These are phyloP conservation scores for Aphaenogaster rudis DNA, from an alignment of 1,140 invertebrate species.

Conservation along the genomic window DNA sequence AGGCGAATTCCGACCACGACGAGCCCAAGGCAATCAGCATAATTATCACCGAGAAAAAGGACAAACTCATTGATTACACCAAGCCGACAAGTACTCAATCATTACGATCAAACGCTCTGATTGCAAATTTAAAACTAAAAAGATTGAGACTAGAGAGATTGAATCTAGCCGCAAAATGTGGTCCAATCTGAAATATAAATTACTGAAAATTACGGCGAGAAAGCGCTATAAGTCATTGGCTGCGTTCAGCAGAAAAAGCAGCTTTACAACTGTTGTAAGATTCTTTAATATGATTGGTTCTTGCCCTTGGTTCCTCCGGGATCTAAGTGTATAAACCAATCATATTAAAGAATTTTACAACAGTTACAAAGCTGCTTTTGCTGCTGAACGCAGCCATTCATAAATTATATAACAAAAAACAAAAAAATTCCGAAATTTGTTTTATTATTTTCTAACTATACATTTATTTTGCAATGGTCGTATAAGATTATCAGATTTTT, in stretches of 20 bases:
- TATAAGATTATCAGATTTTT: background rate
- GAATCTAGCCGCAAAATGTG: background rate
- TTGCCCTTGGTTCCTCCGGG: too few species aligned
- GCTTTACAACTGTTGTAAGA: too few species aligned
- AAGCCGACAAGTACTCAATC: constrained; percentile 15
- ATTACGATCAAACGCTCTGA: background rate
- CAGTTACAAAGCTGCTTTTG: too few species aligned
- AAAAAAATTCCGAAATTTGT: background rate
- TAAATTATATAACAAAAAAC: background rate
- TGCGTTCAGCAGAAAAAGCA: too few species aligned
- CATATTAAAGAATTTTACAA: too few species aligned
- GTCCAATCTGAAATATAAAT: constrained; percentile 3
- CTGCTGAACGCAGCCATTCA: too few species aligned
- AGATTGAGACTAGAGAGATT: background rate
- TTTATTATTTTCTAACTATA: background rate
- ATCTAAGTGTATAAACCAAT: too few species aligned
- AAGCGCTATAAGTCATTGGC: background rate
- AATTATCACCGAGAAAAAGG: constrained; percentile 5
- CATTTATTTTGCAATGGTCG: background rate
- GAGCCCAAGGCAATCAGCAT: constrained; percentile 14
- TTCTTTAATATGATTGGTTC: too few species aligned
- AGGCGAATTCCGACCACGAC: constrained; percentile 49
- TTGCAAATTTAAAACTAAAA: constrained; percentile 27
- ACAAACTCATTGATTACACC: constrained; percentile 14
- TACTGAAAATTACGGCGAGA: background rate